Conservation (phyloP, 2,113 vertebrate genomes). For the Noctilio leporinus region DNA sequence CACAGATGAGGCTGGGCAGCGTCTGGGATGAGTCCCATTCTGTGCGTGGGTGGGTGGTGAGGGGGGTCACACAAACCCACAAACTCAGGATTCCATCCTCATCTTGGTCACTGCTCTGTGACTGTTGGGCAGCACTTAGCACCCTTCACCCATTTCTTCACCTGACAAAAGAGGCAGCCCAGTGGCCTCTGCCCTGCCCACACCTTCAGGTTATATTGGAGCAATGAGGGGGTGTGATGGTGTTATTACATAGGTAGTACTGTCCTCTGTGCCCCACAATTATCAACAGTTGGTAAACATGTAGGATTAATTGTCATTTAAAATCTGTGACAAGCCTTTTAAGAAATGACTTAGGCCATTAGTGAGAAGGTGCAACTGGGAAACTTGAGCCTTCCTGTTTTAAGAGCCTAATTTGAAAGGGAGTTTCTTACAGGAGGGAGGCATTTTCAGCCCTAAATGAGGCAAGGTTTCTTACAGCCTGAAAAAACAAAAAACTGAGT, state of each 20-base stretch:
- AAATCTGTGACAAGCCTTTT: background rate
- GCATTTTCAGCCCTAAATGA: background rate
- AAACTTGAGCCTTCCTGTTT: background rate
- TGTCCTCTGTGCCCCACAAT: background rate
- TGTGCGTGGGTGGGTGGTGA: fast-evolving
- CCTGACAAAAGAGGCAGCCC: background rate
- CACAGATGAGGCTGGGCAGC: background rate
- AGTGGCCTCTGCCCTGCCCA: background rate
- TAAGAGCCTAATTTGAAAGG: background rate
- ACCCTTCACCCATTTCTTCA: background rate
- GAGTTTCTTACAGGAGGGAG: background rate
- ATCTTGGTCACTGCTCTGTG: fast-evolving
- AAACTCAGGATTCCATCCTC: fast-evolving
- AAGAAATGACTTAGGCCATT: background rate
- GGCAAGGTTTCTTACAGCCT: background rate
- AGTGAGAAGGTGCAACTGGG: background rate
- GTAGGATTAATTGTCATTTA: background rate
- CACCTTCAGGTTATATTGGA: background rate
- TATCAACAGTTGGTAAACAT: background rate
- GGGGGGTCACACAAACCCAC: fast-evolving
- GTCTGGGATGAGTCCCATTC: background rate
- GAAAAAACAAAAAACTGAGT: background rate
- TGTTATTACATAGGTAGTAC: fast-evolving
- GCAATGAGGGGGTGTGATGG: background rate
- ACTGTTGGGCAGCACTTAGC: no score